phyloP scores from a whole-genome alignment of 2,888 invertebrate genomes.

The Habroteleia sp. region DNA sequence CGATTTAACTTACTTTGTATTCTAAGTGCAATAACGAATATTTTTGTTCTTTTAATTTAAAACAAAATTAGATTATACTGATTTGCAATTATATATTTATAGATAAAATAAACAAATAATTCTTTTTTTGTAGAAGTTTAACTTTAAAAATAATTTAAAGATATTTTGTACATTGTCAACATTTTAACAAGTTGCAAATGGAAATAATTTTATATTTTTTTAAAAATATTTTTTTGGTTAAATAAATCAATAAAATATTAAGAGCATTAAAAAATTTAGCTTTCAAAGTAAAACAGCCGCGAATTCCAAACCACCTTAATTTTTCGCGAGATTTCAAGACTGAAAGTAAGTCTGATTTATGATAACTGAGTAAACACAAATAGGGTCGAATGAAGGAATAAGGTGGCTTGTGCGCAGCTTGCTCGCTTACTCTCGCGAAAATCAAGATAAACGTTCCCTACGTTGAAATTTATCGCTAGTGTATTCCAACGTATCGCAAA shows the following conservation, averaged over 20 bases:
- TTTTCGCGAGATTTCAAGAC: constrained; percentile 22
- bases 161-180: too few relatives aligned
- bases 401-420: not conserved
- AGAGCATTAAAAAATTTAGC: too few relatives aligned
- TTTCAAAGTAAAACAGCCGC: not conserved
- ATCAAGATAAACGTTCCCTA: constrained; percentile 25
- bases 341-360: constrained; percentile 26
- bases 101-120: too few relatives aligned
- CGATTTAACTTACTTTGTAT: constrained; percentile 9
- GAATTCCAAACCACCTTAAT: constrained; percentile 4
- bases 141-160: too few relatives aligned
- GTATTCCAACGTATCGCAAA: constrained; percentile 3
- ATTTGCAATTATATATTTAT: too few relatives aligned
- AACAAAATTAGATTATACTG: too few relatives aligned
- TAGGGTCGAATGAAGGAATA: not conserved
- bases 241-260: not conserved
- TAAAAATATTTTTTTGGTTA: too few relatives aligned
- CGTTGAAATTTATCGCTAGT: constrained; percentile 17
- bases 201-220: too few relatives aligned
- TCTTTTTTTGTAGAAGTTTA: too few relatives aligned
- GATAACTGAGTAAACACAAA: constrained; percentile 15
- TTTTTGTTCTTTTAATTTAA: constrained; percentile 5
- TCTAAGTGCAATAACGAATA: not conserved
- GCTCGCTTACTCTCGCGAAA: too few relatives aligned
- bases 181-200: too few relatives aligned